Conservation (phyloP, 2,888 invertebrate species). For the Luperina nickerlii region DNA sequence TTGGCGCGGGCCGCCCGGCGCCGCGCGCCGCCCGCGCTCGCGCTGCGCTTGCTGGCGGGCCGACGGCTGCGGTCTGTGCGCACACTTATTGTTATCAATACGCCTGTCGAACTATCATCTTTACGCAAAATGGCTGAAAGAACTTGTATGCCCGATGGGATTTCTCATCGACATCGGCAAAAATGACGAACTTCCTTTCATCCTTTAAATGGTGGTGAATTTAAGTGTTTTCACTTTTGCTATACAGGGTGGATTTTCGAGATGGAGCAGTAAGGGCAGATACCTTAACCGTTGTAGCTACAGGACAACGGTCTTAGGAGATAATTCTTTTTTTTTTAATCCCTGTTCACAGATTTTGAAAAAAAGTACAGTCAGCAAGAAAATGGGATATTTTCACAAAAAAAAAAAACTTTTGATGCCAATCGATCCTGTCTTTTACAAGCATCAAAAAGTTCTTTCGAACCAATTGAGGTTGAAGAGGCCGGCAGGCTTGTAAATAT, state of each 20-base stretch:
- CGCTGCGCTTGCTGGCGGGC: conserved; percentile 84
- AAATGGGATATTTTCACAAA: too few relatives aligned
- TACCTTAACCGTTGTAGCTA: background rate
- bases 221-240: background rate
- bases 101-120: too few relatives aligned
- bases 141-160: background rate
- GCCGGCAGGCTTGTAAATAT: too few relatives aligned
- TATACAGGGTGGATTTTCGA: background rate
- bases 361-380: too few relatives aligned
- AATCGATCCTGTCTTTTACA: too few relatives aligned
- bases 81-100: background rate
- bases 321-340: background rate
- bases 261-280: background rate
- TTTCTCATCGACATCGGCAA: background rate
- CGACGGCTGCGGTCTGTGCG: conserved; percentile 83
- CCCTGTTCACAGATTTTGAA: too few relatives aligned
- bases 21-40: conserved; percentile 87
- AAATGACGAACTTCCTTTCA: background rate
- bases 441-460: too few relatives aligned
- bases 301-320: too few relatives aligned
- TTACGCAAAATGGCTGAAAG: background rate
- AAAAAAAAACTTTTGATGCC: too few relatives aligned
- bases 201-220: background rate
- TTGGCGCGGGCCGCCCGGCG: conserved; percentile 81
- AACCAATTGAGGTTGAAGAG: too few relatives aligned